Evolutionary conservation across 2,888 invertebrate genomes (phyloP), one percentile per base, ranked within the genome.

Genomic region (Lissocephala sabroskyi): DNA sequence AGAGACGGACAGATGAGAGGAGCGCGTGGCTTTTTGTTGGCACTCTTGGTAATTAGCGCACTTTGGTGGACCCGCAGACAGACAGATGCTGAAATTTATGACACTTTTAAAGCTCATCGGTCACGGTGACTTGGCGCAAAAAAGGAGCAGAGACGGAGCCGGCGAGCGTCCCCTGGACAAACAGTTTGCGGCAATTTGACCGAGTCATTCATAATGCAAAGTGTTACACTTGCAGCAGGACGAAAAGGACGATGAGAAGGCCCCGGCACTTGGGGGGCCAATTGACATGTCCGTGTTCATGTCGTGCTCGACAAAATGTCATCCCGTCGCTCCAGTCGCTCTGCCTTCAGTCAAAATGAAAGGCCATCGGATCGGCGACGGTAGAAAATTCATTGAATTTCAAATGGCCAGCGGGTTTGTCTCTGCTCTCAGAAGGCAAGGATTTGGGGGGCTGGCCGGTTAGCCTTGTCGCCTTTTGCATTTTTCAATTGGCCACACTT

Each of bases 351-450:
- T 76, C 73, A 78, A n/a, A n/a, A n/a, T n/a, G n/a, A n/a, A n/a
- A n/a, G n/a, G n/a, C n/a, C n/a, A n/a, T n/a, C n/a, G n/a, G n/a
- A n/a, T n/a, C n/a, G n/a, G n/a, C n/a, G n/a, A n/a, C n/a, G n/a
- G n/a, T n/a, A n/a, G n/a, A n/a, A 79, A 79, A 79, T 79, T 79
- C 80, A 79, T 79, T 79, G 79, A 79, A 79, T 79, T 79, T 78
- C 65, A 79, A 79, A 79, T 79, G 73, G 59, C 64, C 37, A 37
- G 51, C 28, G 65, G n/a, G 56, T 70, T 54, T 37, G 56, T n/a
- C n/a, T n/a, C n/a, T n/a, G n/a, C n/a, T n/a, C n/a, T n/a, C n/a
- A n/a, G n/a, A n/a, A n/a, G n/a, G n/a, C n/a, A n/a, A n/a, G n/a
- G n/a, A n/a, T n/a, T n/a, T n/a, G n/a, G n/a, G n/a, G 36, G 32